Conservation (phyloP, 2,113 vertebrate genomes). For the Heterochromis multidens region DNA sequence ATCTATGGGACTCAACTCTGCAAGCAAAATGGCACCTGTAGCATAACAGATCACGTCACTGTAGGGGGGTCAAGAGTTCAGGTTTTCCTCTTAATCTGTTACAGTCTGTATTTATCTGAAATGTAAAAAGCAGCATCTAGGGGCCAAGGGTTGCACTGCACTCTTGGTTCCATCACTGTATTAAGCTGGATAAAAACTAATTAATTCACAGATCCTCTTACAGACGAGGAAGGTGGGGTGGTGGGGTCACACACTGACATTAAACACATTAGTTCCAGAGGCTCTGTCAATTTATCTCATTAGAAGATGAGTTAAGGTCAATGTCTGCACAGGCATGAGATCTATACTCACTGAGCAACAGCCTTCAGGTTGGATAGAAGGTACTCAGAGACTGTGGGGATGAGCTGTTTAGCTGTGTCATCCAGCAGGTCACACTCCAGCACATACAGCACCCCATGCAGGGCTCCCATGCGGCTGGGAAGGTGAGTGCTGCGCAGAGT, state of each 20-base stretch:
- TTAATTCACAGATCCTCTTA: background rate
- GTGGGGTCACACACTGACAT: background rate
- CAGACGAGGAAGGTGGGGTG: background rate
- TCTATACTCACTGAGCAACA: conserved; percentile 84
- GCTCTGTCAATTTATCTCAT: background rate
- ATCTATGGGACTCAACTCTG: background rate
- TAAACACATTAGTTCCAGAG: background rate
- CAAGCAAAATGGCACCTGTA: background rate
- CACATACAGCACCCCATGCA: conserved; percentile 93
- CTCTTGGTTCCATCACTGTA: background rate
- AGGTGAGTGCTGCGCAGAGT: conserved; percentile 91
- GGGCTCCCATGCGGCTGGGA: conserved; percentile 90
- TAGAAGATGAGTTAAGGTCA: background rate
- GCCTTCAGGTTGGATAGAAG: conserved; percentile 88
- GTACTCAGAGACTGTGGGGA: conserved; percentile 89
- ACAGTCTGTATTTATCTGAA: background rate
- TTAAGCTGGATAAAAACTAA: conserved; percentile 9
- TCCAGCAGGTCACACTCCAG: conserved; percentile 96
- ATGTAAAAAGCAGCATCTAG: conserved; percentile 29
- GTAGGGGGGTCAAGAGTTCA: background rate
- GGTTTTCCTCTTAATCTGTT: background rate
- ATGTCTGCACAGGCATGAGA: background rate
- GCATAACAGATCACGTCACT: background rate
- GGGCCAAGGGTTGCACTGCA: background rate
- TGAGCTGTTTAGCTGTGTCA: conserved; percentile 91